phyloP scores from a whole-genome alignment of 2,113 vertebrate genomes.

The Accipiter virgatus region DNA sequence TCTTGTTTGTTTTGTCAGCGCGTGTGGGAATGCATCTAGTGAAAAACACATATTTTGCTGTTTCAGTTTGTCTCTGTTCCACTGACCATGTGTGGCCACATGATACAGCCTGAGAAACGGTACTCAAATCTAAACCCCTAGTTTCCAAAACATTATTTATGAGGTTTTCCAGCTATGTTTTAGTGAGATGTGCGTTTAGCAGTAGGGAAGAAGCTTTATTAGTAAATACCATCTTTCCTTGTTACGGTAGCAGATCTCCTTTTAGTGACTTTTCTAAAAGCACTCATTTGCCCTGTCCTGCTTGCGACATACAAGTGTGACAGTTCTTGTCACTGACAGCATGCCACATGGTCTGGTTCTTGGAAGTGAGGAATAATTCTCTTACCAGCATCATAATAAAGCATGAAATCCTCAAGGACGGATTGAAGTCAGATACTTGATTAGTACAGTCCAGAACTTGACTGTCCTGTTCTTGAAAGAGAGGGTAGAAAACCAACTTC shows the following conservation, averaged over 20 bases:
- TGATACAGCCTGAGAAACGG: background rate
- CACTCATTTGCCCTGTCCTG: background rate
- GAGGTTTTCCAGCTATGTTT: background rate
- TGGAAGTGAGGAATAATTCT: background rate
- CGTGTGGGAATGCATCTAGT: background rate
- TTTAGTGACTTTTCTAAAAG: background rate
- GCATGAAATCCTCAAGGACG: background rate
- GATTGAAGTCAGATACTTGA: background rate
- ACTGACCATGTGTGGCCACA: fast-evolving
- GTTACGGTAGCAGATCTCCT: background rate
- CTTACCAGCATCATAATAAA: background rate
- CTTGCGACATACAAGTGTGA: background rate
- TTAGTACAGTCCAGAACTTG: background rate
- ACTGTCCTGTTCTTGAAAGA: background rate
- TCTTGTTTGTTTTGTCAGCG: background rate
- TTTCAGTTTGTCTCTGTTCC: background rate
- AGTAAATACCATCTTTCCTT: background rate
- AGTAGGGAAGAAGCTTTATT: background rate
- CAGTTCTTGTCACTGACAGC: background rate
- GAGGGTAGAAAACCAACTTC: background rate
- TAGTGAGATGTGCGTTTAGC: background rate
- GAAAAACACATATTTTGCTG: background rate
- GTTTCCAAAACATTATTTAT: background rate
- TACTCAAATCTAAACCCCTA: background rate
- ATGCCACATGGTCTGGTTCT: background rate